Conservation (phyloP, 2,113 vertebrate genomes). For the Pavo muticus region DNA sequence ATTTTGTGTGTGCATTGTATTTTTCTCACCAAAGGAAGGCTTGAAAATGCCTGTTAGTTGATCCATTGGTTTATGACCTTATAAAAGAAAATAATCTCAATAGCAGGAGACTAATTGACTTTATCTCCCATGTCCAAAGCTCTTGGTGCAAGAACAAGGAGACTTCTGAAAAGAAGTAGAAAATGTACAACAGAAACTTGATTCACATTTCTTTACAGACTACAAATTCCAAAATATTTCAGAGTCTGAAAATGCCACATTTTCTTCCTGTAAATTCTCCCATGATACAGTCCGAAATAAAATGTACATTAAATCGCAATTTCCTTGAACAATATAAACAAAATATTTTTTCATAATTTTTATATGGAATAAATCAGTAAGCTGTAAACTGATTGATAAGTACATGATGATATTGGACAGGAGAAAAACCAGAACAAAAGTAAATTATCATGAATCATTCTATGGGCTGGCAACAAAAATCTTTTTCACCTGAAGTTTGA, state of each 20-base stretch:
- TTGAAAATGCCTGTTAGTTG: neutral
- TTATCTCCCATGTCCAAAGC: neutral
- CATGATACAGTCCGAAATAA: neutral
- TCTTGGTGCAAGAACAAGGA: neutral
- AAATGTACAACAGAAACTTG: neutral
- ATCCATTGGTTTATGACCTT: neutral
- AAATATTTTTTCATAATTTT: neutral
- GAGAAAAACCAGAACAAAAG: neutral
- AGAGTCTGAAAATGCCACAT: neutral
- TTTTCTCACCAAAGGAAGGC: fast-evolving
- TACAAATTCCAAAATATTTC: neutral
- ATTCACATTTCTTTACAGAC: neutral
- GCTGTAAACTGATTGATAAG: neutral
- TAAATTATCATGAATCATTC: neutral
- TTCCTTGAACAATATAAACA: neutral
- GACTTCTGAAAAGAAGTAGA: neutral
- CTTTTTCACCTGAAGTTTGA: neutral
- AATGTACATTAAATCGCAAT: neutral
- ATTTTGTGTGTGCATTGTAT: fast-evolving
- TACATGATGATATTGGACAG: fast-evolving
- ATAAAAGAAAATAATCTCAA: neutral
- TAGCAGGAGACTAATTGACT: neutral
- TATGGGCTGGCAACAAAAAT: neutral
- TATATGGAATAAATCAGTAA: neutral
- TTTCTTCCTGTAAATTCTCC: neutral